Evolutionary conservation across 2,888 invertebrate species (phyloP).

Genomic region (Rotaria magnacalcarata): DNA sequence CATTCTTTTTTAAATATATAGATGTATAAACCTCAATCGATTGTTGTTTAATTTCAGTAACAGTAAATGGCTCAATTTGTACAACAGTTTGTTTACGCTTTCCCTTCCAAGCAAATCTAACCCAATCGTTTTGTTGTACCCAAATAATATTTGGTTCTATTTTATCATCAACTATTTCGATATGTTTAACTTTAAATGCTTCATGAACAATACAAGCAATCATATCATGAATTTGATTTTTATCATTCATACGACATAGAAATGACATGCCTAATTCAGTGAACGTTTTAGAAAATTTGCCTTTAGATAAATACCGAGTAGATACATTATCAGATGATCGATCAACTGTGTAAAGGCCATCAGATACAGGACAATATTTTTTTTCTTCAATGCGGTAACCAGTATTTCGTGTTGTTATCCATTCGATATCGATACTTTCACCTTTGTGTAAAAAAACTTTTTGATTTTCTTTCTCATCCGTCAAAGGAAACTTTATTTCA

Average conservation of each 20-base stretch:
- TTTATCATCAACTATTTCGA: not conserved
- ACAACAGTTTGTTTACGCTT: not conserved
- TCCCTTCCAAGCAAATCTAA: not conserved
- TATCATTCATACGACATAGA: not conserved
- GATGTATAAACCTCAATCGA: not conserved
- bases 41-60: not conserved
- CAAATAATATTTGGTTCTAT: not conserved
- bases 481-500: not conserved
- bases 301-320: not conserved
- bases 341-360: not conserved
- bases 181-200: not conserved
- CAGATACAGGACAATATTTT: slow-evolving; percentile 17
- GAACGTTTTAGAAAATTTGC: not conserved
- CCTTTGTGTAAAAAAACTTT: slow-evolving; percentile 12
- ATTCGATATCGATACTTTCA: not conserved
- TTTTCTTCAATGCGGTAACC: slow-evolving; percentile 28
- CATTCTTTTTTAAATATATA: not conserved
- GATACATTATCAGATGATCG: not conserved
- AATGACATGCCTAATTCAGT: not conserved
- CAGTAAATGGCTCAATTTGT: slow-evolving; percentile 18
- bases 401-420: not conserved
- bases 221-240: not conserved
- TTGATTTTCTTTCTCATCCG: not conserved
- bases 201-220: not conserved
- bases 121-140: not conserved